Evolutionary conservation across 2,797 vertebrate genomes (phyloP).

Genomic region (Squalus acanthias): DNA sequence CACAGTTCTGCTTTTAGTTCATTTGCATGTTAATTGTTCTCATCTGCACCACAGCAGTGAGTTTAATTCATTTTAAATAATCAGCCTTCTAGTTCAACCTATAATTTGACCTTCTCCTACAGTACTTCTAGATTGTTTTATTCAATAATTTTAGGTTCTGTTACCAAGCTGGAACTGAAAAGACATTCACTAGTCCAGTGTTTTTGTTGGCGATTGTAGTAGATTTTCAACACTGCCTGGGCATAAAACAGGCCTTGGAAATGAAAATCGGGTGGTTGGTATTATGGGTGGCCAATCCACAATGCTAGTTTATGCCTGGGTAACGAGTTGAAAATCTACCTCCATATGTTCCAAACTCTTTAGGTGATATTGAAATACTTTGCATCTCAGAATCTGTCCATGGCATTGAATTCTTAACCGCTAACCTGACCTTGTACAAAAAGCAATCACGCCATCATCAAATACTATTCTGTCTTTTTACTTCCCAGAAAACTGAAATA

Average conservation of each 20-base stretch:
- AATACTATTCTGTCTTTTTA: not conserved
- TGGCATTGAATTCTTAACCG: not conserved
- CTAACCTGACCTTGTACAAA: not conserved
- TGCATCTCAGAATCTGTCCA: not conserved
- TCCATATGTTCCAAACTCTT: not conserved
- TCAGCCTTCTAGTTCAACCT: not conserved
- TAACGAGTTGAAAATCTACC: not conserved
- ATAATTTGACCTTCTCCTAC: not conserved
- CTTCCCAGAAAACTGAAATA: conserved; percentile 76
- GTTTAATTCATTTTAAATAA: not conserved
- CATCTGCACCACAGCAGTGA: not conserved
- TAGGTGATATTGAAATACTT: not conserved
- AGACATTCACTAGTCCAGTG: too few species aligned
- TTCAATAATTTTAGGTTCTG: not conserved
- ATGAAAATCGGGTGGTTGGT: not conserved
- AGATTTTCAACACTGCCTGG: not conserved
- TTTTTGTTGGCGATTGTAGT: not conserved
- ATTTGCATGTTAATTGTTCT: not conserved
- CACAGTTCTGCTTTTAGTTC: not conserved
- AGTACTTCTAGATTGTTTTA: not conserved
- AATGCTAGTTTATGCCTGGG: not conserved
- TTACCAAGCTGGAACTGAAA: not conserved
- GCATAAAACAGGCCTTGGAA: not conserved
- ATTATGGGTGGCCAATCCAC: not conserved
- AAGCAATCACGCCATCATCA: not conserved